Conservation (phyloP, 2,113 vertebrate species). For the Hyla sarda region DNA sequence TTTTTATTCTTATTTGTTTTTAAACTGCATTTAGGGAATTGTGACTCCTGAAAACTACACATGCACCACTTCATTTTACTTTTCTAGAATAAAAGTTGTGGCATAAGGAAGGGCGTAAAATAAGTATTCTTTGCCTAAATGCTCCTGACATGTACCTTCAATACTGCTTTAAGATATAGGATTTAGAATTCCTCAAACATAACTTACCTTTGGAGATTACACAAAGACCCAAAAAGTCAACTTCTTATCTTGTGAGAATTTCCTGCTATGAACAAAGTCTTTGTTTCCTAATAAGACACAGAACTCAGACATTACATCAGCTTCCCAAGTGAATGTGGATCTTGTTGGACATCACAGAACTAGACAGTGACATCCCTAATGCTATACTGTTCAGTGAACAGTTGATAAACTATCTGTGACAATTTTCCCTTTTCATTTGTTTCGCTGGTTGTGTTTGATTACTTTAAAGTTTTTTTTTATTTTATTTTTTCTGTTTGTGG, state of each 20-base stretch:
- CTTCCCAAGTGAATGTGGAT: constrained; percentile 1
- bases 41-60: too few relatives aligned
- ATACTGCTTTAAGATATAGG: too few relatives aligned
- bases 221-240: neutral
- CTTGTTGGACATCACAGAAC: neutral
- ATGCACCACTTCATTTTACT: too few relatives aligned
- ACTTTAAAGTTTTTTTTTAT: neutral
- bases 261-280: neutral
- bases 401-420: neutral
- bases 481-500: neutral
- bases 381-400: neutral
- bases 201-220: neutral
- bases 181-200: too few relatives aligned
- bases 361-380: neutral
- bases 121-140: too few relatives aligned
- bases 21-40: too few relatives aligned
- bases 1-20: too few relatives aligned
- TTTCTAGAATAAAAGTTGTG: too few relatives aligned
- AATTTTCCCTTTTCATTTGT: neutral
- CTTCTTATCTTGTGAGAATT: constrained; percentile 24
- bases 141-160: too few relatives aligned
- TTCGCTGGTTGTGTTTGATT: neutral
- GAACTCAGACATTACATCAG: constrained; percentile 22
- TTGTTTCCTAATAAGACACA: neutral
- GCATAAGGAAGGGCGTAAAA: too few relatives aligned